Evolutionary conservation across 2,888 invertebrate species (phyloP).

Genomic region (Mythimna ferrago): DNA sequence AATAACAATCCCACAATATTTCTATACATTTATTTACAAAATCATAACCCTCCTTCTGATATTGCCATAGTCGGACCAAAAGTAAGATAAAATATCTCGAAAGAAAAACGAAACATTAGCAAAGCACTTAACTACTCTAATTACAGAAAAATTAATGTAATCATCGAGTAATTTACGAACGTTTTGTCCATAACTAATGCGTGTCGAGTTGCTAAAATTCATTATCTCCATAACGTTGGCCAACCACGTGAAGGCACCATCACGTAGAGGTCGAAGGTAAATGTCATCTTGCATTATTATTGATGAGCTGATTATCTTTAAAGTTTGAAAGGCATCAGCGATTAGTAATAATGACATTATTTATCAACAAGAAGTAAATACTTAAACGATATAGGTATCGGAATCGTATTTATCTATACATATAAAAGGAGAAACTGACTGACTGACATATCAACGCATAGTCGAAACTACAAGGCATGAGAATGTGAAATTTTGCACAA

Average conservation of each 20-base stretch:
- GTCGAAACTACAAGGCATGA: too few species aligned
- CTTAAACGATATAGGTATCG: neutral
- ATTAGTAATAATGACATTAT: conserved; percentile 21
- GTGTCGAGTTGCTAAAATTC: conserved; percentile 43
- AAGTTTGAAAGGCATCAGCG: conserved; percentile 12
- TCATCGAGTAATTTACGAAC: conserved; percentile 32
- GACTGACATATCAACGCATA: too few species aligned
- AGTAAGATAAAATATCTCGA: neutral
- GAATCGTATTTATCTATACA: neutral
- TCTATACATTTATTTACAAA: neutral
- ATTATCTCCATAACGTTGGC: conserved; percentile 38
- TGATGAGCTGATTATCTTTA: conserved; percentile 40
- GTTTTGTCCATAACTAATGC: conserved; percentile 26
- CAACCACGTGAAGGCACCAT: conserved; percentile 33
- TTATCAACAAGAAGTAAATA: neutral
- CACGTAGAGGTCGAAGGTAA: conserved; percentile 60
- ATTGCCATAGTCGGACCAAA: too few species aligned
- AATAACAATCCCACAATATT: neutral
- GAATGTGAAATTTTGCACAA: too few species aligned
- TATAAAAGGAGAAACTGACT: too few species aligned
- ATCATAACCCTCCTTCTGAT: neutral
- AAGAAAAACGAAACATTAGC: neutral
- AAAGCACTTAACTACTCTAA: conserved; percentile 9
- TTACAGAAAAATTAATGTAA: conserved; percentile 30
- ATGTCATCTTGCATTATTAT: conserved; percentile 53